Percentiles rank a stretch among this genome's conserved stretches.
phyloP scores from a whole-genome alignment of 2,888 invertebrate genomes.

The Athalia circularis region DNA sequence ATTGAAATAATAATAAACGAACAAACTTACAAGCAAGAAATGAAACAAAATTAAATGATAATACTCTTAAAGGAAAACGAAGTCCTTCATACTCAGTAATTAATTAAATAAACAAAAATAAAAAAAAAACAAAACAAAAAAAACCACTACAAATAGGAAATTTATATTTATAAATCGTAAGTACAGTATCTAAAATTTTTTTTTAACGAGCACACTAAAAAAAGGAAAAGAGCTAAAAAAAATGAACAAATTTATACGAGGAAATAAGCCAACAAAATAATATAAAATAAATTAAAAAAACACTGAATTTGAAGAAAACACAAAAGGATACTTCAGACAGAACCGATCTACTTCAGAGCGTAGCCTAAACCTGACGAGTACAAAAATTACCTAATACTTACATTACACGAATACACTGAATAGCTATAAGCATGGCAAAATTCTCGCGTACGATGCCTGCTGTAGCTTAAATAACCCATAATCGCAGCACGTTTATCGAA shows the following conservation, averaged over 20 bases:
- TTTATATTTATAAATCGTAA: constrained; percentile 51
- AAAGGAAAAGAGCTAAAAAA: neutral
- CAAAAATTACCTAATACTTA: constrained; percentile 58
- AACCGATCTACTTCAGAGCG: constrained; percentile 73
- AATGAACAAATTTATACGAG: constrained; percentile 7
- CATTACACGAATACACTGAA: constrained; percentile 1
- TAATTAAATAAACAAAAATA: constrained; percentile 48
- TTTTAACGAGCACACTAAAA: constrained; percentile 45
- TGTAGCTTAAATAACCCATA: too few relatives aligned
- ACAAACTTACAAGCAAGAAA: constrained; percentile 44
- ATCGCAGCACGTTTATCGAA: too few relatives aligned
- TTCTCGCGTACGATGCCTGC: too few relatives aligned
- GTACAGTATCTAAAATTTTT: constrained; percentile 46
- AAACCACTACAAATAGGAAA: constrained; percentile 48
- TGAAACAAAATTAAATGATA: constrained; percentile 46
- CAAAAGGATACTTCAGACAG: constrained; percentile 31
- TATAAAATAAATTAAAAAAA: constrained; percentile 20
- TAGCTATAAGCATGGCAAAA: neutral
- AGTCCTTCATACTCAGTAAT: constrained; percentile 42
- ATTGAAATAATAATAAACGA: constrained; percentile 60
- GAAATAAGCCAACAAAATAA: constrained; percentile 5
- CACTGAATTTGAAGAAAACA: constrained; percentile 12
- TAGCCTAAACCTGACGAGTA: constrained; percentile 75
- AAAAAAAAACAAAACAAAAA: constrained; percentile 47
- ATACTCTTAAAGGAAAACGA: constrained; percentile 47